These are phyloP conservation scores for Yoshiicerus persimilis DNA, from an alignment of 1,140 invertebrate genomes.

Conservation along the genomic window DNA sequence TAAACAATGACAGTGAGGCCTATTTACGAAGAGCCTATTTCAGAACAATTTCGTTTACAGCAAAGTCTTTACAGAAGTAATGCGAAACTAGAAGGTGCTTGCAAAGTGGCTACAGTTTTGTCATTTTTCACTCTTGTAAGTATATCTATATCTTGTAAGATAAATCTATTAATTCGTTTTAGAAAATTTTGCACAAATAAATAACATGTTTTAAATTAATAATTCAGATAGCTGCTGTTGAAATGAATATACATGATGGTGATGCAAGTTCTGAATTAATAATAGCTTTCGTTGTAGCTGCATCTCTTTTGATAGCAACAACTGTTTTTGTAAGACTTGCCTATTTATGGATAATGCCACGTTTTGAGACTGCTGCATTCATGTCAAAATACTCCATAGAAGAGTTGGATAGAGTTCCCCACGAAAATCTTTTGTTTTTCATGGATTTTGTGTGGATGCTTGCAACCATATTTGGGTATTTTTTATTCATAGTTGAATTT, in stretches of 20 bases:
- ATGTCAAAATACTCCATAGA: background rate
- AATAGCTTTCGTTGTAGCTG: background rate
- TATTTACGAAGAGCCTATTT: background rate
- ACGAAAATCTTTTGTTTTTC: background rate
- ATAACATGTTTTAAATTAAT: background rate
- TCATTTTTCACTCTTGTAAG: background rate
- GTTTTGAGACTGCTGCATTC: background rate
- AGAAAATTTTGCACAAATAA: no score
- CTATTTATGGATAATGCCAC: background rate
- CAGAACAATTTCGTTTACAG: background rate
- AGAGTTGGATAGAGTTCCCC: conserved; percentile 4
- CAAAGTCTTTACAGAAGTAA: background rate
- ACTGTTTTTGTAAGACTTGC: conserved; percentile 23
- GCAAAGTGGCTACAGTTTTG: background rate
- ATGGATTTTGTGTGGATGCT: conserved; percentile 26
- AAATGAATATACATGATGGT: conserved; percentile 26
- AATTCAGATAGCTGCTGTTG: background rate
- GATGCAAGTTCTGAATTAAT: conserved; percentile 5
- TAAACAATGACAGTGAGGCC: background rate
- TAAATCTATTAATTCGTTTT: no score
- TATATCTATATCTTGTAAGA: background rate
- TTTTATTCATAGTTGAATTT: conserved; percentile 1
- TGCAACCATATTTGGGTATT: background rate
- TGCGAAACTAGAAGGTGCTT: background rate
- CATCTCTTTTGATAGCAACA: conserved; percentile 1